Base-by-base conservation (phyloP, 2,888 invertebrate genomes). In the Drosophila eohydei region DNA sequence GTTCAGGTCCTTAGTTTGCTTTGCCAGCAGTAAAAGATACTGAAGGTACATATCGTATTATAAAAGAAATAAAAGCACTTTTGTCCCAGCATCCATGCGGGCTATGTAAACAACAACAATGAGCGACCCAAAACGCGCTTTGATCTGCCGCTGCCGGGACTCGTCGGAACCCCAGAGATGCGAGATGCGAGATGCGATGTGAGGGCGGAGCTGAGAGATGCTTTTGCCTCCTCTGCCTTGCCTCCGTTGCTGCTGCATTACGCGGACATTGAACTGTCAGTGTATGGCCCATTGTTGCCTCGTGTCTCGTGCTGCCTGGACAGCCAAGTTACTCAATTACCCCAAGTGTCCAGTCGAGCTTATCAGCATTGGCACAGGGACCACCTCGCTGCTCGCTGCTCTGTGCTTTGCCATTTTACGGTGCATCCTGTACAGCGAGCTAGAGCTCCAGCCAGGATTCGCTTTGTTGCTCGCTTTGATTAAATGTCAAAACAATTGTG, bases 401-500 rank as follows among this genome's bases (percentile, higher is more conserved):
- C 51, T 34, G 21, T 21, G 51, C 34, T 16, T 57, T 61, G 67
- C 54, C 64, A 65, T 77, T 78, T 63, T 60, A 63, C 72, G 69
- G 46, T 70, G 41, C 60, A 71, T 65, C 57, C 72, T 60, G 68
- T 41, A 32, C 36, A 44, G 44, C 50, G 26, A 28, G 44, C 52
- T 38, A 54, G 34, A 28, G 46, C 57, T 48, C 50, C 43, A 50
- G 54, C 28, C 58, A 57, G 61, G 54, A 66, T 51, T 63, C 57
- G 56, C 76, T 75, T 71, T 77, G 81, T 77, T 67, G 67, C 74
- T 76, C 72, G 71, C 83, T 86, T 83, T 83, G 83, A 83, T 83
- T 89, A 88, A 84, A 84, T 84, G 84, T 84, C 84, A 84, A 89
- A 84, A 84, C 89, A 84, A 89, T 84, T 88, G 84, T 75, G 74